Evolutionary conservation across 2,888 invertebrate genomes (phyloP).

Genomic region (Stenurella melanura): DNA sequence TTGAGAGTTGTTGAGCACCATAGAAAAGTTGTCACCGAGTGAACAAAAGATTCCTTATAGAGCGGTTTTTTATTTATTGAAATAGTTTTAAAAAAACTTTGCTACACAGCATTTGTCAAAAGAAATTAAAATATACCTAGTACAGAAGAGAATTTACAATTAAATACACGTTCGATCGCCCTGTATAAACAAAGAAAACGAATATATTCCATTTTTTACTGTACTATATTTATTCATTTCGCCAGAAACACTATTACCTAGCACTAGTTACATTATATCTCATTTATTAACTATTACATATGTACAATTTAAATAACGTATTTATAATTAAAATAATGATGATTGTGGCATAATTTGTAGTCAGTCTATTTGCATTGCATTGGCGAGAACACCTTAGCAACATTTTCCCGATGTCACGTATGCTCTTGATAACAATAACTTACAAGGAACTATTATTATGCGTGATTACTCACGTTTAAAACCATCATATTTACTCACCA

Average conservation of each 20-base stretch:
- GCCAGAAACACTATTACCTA: background rate
- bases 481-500: background rate
- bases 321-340: background rate
- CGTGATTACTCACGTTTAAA: background rate
- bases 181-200: too few relatives aligned
- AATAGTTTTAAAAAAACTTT: too few relatives aligned
- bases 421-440: conserved; percentile 3
- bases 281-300: background rate
- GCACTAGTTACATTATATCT: background rate
- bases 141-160: too few relatives aligned
- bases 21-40: too few relatives aligned
- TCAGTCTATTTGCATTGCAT: background rate
- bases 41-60: too few relatives aligned
- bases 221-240: background rate
- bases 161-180: too few relatives aligned
- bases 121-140: too few relatives aligned
- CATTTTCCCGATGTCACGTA: background rate
- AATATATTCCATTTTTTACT: background rate
- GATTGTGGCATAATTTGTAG: background rate
- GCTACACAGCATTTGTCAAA: too few relatives aligned
- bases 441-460: background rate
- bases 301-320: background rate
- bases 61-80: too few relatives aligned
- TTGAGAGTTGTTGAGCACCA: too few relatives aligned
- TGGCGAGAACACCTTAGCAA: background rate